Evolutionary conservation across 2,113 vertebrate species (phyloP), one percentile per base, ranked within the genome.

Genomic region (Eclectus roratus): DNA sequence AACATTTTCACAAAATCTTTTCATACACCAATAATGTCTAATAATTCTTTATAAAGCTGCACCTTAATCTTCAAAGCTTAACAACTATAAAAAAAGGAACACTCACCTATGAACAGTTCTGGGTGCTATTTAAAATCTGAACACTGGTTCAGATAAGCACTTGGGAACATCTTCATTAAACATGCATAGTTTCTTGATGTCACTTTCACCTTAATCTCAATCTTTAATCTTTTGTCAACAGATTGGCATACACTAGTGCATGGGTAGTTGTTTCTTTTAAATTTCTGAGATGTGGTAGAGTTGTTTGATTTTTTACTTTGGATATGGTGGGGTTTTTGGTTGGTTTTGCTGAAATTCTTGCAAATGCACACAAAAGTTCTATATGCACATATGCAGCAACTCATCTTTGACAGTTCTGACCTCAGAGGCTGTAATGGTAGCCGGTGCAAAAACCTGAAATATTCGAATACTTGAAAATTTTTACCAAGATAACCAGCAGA

Each of bases 1-100:
- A 98, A 97, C 52, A 91, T 96, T 97, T 97, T 90, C 89, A 95
- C 90, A 94, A 96, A 91, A 52, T 87, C 55, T 89, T 96, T 91
- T 87, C 49, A 81, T 89, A 93, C 50, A 70, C 9, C 49, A 55
- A 63, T 82, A 80, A 74, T 5, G 3, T 58, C 21, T 86, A 17
- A 21, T 14, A 91, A 69, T 60, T 70, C 17, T 66, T 88, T 83
- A 46, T 33, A 68, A 89, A 85, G 79, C 33, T 37, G 20, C 13
- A 39, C 11, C 37, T 95, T 35, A 19, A 11, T 25, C 56, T 72
- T 68, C n/a, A 76, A 91, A 87, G 18, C 7, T 47, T 19, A 49
- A 12, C 46, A 84, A 64, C n/a, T 29, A 70, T 11, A 61, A 63
- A 72, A 89, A 89, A 88, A 46, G 23, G 8, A 80, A 70, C 15